These are phyloP conservation scores for Parasteatoda tepidariorum DNA, from an alignment of 1,140 invertebrate species.

Conservation along the genomic window DNA sequence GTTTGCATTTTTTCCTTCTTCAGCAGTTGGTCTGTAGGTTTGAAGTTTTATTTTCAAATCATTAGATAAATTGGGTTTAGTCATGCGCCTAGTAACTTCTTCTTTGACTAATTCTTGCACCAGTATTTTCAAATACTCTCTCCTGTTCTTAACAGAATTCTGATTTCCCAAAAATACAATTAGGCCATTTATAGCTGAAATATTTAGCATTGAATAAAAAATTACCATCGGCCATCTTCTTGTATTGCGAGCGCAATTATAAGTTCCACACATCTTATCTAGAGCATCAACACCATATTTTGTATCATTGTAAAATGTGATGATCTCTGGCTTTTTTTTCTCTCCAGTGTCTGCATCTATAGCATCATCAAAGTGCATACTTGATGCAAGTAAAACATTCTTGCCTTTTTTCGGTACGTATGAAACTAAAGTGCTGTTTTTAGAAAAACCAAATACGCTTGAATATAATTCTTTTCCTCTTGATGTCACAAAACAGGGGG, in stretches of 20 bases:
- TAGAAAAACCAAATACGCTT: slow-evolving; percentile 46
- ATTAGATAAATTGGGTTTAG: no score
- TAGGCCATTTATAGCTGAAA: slow-evolving; percentile 50
- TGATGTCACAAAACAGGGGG: not conserved
- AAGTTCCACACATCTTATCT: slow-evolving; percentile 68
- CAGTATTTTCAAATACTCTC: not conserved
- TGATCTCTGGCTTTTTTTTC: slow-evolving; percentile 68
- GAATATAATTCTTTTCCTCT: slow-evolving; percentile 19
- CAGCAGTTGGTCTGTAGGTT: no score
- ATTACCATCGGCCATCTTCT: slow-evolving; percentile 67
- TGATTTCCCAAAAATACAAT: not conserved
- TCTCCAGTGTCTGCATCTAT: slow-evolving; percentile 46
- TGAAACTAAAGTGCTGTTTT: slow-evolving; percentile 53
- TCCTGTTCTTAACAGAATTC: not conserved
- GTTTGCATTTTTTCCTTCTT: no score
- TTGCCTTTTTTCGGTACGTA: slow-evolving; percentile 63
- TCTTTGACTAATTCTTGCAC: not conserved
- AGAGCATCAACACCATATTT: slow-evolving; percentile 70
- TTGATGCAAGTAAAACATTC: slow-evolving; percentile 57
- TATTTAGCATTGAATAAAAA: slow-evolving; percentile 58
- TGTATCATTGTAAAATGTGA: slow-evolving; percentile 68
- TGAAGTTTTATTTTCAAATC: no score
- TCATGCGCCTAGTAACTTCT: not conserved
- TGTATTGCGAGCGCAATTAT: slow-evolving; percentile 65
- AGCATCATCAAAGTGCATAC: slow-evolving; percentile 56